A percentile compares a stretch with the other conserved stretches of the same genome.
These are phyloP conservation scores for Fabriciana adippe DNA, from an alignment of 2,888 invertebrate genomes.

Conservation along the genomic window DNA sequence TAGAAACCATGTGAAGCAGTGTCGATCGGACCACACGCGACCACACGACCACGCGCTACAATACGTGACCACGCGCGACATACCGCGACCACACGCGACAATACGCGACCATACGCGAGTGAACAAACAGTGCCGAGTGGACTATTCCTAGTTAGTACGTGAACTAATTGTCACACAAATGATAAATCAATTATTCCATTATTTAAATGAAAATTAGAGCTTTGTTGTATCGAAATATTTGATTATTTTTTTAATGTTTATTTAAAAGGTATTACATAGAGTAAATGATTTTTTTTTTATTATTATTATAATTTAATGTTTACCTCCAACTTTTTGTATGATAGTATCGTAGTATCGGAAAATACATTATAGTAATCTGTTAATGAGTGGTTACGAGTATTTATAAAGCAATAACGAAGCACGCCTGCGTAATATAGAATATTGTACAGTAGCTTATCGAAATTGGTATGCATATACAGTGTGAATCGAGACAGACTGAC, in stretches of 20 bases:
- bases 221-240: slow-evolving; percentile 77
- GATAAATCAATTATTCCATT: slow-evolving; percentile 79
- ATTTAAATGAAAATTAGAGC: slow-evolving; percentile 67
- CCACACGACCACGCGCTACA: slow-evolving; percentile 1
- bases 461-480: slow-evolving; percentile 43
- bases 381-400: slow-evolving; percentile 44
- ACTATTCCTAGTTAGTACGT: slow-evolving; percentile 58
- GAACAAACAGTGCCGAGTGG: slow-evolving; percentile 44
- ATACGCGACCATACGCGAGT: slow-evolving; percentile 44
- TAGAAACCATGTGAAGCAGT: slow-evolving; percentile 66
- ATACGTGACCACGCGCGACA: background rate
- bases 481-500: slow-evolving; percentile 36
- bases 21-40: slow-evolving; percentile 47
- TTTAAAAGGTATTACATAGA: slow-evolving; percentile 75
- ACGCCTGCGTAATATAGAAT: slow-evolving; percentile 50
- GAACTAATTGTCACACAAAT: slow-evolving; percentile 55
- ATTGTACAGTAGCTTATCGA: slow-evolving; percentile 47
- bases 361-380: slow-evolving; percentile 58
- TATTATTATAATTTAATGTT: slow-evolving; percentile 65
- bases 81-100: background rate
- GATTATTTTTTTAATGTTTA: slow-evolving; percentile 74
- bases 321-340: slow-evolving; percentile 72
- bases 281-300: slow-evolving; percentile 66
- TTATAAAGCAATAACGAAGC: slow-evolving; percentile 54
- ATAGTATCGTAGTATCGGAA: slow-evolving; percentile 53